These are phyloP conservation scores for Drosophila azteca DNA, from an alignment of 1,140 invertebrate species.

Conservation along the genomic window DNA sequence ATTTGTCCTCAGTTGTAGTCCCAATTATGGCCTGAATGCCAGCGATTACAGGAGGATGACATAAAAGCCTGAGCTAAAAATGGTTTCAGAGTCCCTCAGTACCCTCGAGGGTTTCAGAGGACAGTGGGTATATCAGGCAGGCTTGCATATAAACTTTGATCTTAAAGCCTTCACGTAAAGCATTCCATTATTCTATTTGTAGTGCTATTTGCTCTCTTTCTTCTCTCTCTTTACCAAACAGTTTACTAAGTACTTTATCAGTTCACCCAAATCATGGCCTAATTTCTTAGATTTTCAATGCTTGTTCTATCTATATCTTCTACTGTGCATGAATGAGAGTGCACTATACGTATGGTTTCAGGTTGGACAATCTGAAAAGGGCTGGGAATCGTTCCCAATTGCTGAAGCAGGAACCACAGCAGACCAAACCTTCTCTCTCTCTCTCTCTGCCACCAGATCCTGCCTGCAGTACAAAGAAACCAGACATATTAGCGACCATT, in stretches of 20 bases:
- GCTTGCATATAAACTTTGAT: too few relatives aligned
- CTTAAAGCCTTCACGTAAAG: too few relatives aligned
- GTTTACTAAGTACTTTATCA: too few relatives aligned
- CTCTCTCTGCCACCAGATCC: slow-evolving; percentile 11
- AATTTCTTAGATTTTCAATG: too few relatives aligned
- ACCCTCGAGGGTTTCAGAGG: neutral
- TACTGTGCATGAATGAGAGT: too few relatives aligned
- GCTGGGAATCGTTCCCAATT: slow-evolving; percentile 29
- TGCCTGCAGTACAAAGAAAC: slow-evolving; percentile 65
- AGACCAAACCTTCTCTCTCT: neutral
- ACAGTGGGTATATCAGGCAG: too few relatives aligned
- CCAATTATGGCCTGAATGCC: slow-evolving; percentile 38
- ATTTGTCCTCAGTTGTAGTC: slow-evolving; percentile 17
- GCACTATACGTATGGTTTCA: slow-evolving; percentile 3
- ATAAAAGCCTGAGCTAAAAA: slow-evolving; percentile 21
- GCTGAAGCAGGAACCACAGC: slow-evolving; percentile 1
- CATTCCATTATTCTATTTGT: too few relatives aligned
- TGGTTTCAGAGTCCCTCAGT: neutral
- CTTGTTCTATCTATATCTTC: too few relatives aligned
- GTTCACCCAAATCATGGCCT: too few relatives aligned
- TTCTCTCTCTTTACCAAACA: too few relatives aligned
- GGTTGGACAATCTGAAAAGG: slow-evolving; percentile 39
- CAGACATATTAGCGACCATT: slow-evolving; percentile 77
- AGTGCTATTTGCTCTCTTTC: too few relatives aligned
- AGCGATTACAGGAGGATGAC: slow-evolving; percentile 15